Evolutionary conservation across 2,113 vertebrate genomes (phyloP), one percentile per base, ranked within the genome.

Genomic region (Myanophis thanlyinensis): DNA sequence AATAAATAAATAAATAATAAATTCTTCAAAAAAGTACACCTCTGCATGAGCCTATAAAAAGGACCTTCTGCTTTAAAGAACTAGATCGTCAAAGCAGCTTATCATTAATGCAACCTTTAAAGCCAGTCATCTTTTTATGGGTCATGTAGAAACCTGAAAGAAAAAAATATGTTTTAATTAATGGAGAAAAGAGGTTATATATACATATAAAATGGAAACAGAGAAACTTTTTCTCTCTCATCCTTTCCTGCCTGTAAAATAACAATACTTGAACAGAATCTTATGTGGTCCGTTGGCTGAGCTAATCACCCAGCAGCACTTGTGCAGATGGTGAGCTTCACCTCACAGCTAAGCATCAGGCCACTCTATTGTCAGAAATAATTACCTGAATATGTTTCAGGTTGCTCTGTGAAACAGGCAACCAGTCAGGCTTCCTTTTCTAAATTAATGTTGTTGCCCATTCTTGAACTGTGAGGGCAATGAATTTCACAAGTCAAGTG

Each of bases 341-440:
- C 53, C 94, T 87, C 87, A 93, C 54, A 0, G 87, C 95, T 90
- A 92, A 97, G 93, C 95, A 88, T 92, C 94, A 97, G 94, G 93
- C 93, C 94, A 94, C 93, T 93, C 95, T 95, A 85, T 93, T 97
- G 94, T 95, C 97, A 95, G 97, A 97, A 96, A 85, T 93, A 96
- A 94, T 95, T 97, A 95, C 53, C 90, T 94, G 94, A 54, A 90
- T 95, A 95, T 87, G 84, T 95, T 95, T 96, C 89, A 80, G 84
- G 93, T 89, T 48, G 62, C 40, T 92, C 87, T 23, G 92, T 90
- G 93, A 91, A 94, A 67, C 13, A 90, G 40, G 53, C 53, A 92
- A 91, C 44, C 87, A 54, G 27, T 91, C 86, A 84, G 96, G 47
- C n/a, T 52, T 8, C 90, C 95, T 94, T 89, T 40, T 94, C 51